Evolutionary conservation across 2,888 invertebrate genomes (phyloP).

Genomic region (Volucella bombylans): DNA sequence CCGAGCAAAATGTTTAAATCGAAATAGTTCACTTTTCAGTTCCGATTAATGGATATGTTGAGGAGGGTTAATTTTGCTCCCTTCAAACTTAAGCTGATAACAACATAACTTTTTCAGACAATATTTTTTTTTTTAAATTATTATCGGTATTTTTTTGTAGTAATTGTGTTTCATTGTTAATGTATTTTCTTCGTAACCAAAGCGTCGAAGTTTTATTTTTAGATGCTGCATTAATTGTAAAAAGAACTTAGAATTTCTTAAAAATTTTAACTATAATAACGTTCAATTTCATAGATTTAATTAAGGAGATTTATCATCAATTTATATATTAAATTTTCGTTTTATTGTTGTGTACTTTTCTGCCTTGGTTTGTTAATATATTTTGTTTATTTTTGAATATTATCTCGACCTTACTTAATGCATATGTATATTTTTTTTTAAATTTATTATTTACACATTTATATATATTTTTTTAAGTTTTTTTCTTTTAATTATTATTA

Average conservation of each 20-base stretch:
- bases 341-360: constrained; percentile 6
- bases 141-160: too few relatives aligned
- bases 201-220: not conserved
- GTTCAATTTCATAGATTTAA: constrained; percentile 49
- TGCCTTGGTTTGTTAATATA: not conserved
- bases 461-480: constrained; percentile 7
- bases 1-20: too few relatives aligned
- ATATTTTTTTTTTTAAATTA: too few relatives aligned
- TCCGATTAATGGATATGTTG: too few relatives aligned
- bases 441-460: constrained; percentile 63
- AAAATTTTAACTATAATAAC: constrained; percentile 55
- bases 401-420: constrained; percentile 66
- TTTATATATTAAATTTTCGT: constrained; percentile 23
- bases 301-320: constrained; percentile 75
- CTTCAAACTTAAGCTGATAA: too few relatives aligned
- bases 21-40: too few relatives aligned
- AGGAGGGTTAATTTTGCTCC: too few relatives aligned
- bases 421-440: constrained; percentile 35
- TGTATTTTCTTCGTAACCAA: too few relatives aligned
- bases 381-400: constrained; percentile 57
- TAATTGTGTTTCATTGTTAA: too few relatives aligned
- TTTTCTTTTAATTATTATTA: constrained; percentile 43
- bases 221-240: constrained; percentile 10
- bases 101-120: too few relatives aligned
- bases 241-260: constrained; percentile 43